phyloP scores from a whole-genome alignment of 92 coral and sea anemone species.

The Parazoanthus atlanticus region DNA sequence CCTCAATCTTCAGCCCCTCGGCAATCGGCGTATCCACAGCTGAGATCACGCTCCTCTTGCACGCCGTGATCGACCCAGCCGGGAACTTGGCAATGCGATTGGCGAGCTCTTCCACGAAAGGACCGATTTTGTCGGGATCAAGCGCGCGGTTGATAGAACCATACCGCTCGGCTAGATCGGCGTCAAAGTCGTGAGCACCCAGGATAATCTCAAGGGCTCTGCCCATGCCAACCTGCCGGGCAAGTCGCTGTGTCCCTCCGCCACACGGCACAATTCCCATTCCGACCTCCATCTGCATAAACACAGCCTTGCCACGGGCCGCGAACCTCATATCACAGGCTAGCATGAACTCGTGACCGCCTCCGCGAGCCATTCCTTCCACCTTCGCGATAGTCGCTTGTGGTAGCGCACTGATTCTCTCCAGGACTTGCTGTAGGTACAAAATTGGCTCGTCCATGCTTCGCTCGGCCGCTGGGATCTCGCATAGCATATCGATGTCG shows the following conservation, averaged over 20 bases:
- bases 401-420: constrained; percentile 79
- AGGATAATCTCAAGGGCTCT: constrained; percentile 88
- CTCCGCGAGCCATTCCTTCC: constrained; percentile 93
- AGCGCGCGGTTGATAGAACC: constrained; percentile 88
- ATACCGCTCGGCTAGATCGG: constrained; percentile 83
- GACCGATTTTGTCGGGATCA: constrained; percentile 81
- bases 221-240: constrained; percentile 93
- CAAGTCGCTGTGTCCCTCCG: constrained; percentile 88
- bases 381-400: constrained; percentile 95
- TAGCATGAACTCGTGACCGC: constrained; percentile 90
- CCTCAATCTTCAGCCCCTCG: constrained; percentile 83
- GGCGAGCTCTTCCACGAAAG: constrained; percentile 88
- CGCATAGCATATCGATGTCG: constrained; percentile 87
- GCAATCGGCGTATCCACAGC: constrained; percentile 86
- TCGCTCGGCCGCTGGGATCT: constrained; percentile 77
- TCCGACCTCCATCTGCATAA: constrained; percentile 97
- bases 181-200: constrained; percentile 90
- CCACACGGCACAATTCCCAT: constrained; percentile 97
- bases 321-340: constrained; percentile 95
- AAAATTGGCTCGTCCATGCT: constrained; percentile 68
- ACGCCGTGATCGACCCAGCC: constrained; percentile 83
- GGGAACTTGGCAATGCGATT: constrained; percentile 90
- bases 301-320: constrained; percentile 90
- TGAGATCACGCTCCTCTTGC: constrained; percentile 67
- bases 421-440: constrained; percentile 77